These are phyloP conservation scores for Dolomedes plantarius DNA, from an alignment of 2,888 invertebrate genomes.

Conservation along the genomic window DNA sequence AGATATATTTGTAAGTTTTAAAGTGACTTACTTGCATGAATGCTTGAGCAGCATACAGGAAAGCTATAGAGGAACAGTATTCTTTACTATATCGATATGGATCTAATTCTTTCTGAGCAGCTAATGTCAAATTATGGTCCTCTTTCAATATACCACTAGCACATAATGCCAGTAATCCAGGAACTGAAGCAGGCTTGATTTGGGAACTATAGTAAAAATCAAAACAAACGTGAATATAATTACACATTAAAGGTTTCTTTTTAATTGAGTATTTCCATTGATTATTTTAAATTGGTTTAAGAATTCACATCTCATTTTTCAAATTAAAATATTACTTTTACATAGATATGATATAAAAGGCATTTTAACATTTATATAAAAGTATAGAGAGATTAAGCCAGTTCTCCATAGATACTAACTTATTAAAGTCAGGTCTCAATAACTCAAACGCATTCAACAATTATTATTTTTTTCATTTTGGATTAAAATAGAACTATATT, in stretches of 20 bases:
- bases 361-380: too few species aligned
- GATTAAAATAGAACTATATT: too few species aligned
- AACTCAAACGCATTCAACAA: too few species aligned
- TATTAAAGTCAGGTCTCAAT: too few species aligned
- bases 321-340: too few species aligned
- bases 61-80: constrained; percentile 82
- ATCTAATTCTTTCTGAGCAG: constrained; percentile 85
- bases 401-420: too few species aligned
- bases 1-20: not conserved
- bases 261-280: too few species aligned
- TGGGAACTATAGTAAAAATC: constrained; percentile 77
- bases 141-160: constrained; percentile 86
- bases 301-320: too few species aligned
- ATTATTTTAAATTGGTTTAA: too few species aligned
- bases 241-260: not conserved
- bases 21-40: constrained; percentile 22
- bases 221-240: not conserved
- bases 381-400: too few species aligned
- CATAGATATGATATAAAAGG: too few species aligned
- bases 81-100: constrained; percentile 81
- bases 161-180: constrained; percentile 87
- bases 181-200: constrained; percentile 82
- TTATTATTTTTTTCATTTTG: too few species aligned
- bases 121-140: constrained; percentile 83
- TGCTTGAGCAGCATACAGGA: constrained; percentile 81